A percentile compares a stretch with the other conserved stretches of the same genome.
Conservation (phyloP, 1,140 invertebrate species). For the Drosophila equinoxialis region DNA sequence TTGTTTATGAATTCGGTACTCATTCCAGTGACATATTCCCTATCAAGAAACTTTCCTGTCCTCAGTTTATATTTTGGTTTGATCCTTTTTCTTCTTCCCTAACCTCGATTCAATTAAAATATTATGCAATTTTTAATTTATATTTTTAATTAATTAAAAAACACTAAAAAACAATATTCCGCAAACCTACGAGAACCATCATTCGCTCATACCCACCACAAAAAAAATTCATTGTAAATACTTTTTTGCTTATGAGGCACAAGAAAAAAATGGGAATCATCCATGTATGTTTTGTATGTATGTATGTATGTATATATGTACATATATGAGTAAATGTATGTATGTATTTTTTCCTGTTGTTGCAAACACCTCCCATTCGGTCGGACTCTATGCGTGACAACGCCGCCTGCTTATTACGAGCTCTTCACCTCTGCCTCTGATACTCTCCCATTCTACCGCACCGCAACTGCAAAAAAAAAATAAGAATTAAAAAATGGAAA, state of each 20-base stretch:
- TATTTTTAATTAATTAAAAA: slow-evolving; percentile 78
- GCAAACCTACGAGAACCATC: not conserved
- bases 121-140: slow-evolving; percentile 69
- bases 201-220: slow-evolving; percentile 27
- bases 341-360: slow-evolving; percentile 54
- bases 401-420: slow-evolving; percentile 64
- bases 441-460: slow-evolving; percentile 14
- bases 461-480: slow-evolving; percentile 32
- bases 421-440: not conserved
- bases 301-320: not conserved
- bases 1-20: too few relatives aligned
- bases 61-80: not conserved
- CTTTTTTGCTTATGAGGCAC: slow-evolving; percentile 69
- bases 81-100: not conserved
- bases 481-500: slow-evolving; percentile 35
- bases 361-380: slow-evolving; percentile 39
- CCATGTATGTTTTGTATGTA: slow-evolving; percentile 3
- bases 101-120: slow-evolving; percentile 63
- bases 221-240: slow-evolving; percentile 78
- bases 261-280: slow-evolving; percentile 24
- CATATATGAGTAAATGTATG: not conserved
- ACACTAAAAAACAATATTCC: slow-evolving; percentile 61
- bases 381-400: slow-evolving; percentile 58
- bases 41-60: not conserved
- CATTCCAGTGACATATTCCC: not conserved